Conservation (phyloP, 2,113 vertebrate species). For the Percina caprodes region DNA sequence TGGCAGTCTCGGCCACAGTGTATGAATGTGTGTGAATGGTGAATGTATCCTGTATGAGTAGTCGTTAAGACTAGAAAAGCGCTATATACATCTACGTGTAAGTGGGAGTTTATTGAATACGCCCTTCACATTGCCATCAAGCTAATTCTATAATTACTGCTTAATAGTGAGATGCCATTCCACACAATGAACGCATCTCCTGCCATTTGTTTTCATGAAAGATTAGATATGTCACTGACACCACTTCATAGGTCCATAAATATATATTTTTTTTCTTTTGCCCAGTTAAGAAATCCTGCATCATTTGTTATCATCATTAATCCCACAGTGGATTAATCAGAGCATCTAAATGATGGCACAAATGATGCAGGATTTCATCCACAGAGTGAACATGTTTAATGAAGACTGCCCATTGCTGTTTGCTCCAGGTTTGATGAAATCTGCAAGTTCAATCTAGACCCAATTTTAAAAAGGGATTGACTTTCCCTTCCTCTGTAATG, state of each 20-base stretch:
- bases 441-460: constrained; percentile 30
- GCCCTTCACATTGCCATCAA: background rate
- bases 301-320: too few species aligned
- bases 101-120: background rate
- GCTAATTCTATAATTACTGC: background rate
- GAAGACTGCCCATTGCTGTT: constrained; percentile 12
- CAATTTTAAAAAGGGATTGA: constrained; percentile 49
- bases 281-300: background rate
- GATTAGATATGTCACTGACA: background rate
- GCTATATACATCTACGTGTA: too few species aligned
- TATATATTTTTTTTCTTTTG: too few species aligned
- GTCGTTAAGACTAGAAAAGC: too few species aligned
- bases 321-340: too few species aligned
- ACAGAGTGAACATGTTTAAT: constrained; percentile 5
- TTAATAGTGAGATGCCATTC: background rate
- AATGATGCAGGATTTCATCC: too few species aligned
- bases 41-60: too few species aligned
- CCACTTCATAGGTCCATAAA: background rate
- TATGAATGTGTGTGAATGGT: too few species aligned
- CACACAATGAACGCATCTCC: background rate
- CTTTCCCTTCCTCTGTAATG: constrained; percentile 8
- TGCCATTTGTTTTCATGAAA: background rate
- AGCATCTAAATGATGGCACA: constrained; percentile 10
- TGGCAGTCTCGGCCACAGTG: too few species aligned
- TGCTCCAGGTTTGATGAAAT: constrained; percentile 15